Percentiles rank a stretch among this genome's conserved stretches.
phyloP scores from a whole-genome alignment of 64 coral and sea anemone genomes.

The Acropora tenuis region DNA sequence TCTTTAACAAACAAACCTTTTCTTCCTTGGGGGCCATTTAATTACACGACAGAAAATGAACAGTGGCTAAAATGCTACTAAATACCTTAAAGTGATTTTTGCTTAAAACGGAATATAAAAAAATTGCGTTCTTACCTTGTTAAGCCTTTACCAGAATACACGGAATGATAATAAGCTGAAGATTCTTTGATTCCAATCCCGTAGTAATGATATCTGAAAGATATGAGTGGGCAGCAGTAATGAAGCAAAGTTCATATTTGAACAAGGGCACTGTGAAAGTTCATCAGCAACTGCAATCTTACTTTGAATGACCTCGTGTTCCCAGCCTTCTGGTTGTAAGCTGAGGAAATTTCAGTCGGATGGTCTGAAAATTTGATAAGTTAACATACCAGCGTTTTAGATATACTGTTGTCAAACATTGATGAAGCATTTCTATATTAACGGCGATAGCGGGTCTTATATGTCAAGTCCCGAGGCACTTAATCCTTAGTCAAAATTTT shows the following conservation, averaged over 20 bases:
- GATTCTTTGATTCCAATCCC: slow-evolving; percentile 99
- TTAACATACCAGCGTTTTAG: neutral
- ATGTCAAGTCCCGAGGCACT: neutral
- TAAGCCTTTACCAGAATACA: slow-evolving; percentile 97
- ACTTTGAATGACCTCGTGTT: slow-evolving; percentile 96
- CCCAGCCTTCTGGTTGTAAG: slow-evolving; percentile 93
- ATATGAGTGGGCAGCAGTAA: slow-evolving; percentile 25
- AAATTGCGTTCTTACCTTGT: slow-evolving; percentile 73
- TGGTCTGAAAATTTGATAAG: slow-evolving; percentile 68
- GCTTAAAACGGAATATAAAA: neutral
- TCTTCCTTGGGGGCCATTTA: slow-evolving; percentile 34
- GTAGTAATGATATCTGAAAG: slow-evolving; percentile 98
- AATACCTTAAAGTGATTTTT: neutral
- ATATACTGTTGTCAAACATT: no score
- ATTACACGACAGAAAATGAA: slow-evolving; percentile 50
- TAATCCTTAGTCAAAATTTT: slow-evolving; percentile 34
- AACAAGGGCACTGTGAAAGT: neutral
- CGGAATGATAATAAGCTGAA: slow-evolving; percentile 96
- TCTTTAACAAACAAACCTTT: slow-evolving; percentile 62
- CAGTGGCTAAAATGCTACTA: neutral
- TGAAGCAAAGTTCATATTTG: slow-evolving; percentile 53
- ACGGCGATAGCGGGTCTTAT: no score
- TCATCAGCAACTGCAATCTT: slow-evolving; percentile 27
- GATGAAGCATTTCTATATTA: no score
- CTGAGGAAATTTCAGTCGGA: slow-evolving; percentile 99